Conservation (phyloP, 2,888 invertebrate species). For the Amphipoea oculea region DNA sequence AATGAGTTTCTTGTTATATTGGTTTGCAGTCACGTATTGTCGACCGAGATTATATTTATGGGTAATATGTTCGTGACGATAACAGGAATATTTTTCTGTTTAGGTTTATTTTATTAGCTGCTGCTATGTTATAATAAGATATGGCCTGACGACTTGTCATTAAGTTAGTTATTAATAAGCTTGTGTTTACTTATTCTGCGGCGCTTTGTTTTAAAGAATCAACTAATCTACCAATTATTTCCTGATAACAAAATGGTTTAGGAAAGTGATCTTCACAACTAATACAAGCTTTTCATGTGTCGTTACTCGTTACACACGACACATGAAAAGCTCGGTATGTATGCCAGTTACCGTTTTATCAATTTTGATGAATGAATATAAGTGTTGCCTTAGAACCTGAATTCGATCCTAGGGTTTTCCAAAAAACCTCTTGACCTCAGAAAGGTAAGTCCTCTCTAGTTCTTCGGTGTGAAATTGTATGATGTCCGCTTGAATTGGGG, state of each 20-base stretch:
- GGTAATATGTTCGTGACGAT: slow-evolving; percentile 51
- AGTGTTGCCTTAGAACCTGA: neutral
- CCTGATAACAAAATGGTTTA: neutral
- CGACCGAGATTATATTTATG: slow-evolving; percentile 43
- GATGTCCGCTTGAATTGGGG: neutral
- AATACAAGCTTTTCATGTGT: neutral
- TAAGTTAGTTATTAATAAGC: neutral
- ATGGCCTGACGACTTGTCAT: slow-evolving; percentile 21
- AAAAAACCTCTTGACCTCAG: neutral
- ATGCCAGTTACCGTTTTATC: neutral
- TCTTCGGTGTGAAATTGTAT: too few species aligned
- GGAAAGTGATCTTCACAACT: neutral
- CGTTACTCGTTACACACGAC: neutral
- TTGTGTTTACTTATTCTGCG: neutral
- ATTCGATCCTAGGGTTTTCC: neutral
- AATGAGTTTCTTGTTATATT: slow-evolving; percentile 20
- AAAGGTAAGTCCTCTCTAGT: neutral
- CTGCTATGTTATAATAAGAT: slow-evolving; percentile 5
- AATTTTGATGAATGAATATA: neutral
- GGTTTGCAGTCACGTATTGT: slow-evolving; percentile 46
- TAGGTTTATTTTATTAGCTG: slow-evolving; percentile 18
- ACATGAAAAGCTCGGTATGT: too few species aligned
- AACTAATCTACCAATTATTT: neutral
- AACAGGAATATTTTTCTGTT: slow-evolving; percentile 34
- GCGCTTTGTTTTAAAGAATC: neutral